A percentile compares a stretch with the other conserved stretches of the same genome.
phyloP scores from a whole-genome alignment of 2,113 vertebrate species.

The Paratilapia polleni region DNA sequence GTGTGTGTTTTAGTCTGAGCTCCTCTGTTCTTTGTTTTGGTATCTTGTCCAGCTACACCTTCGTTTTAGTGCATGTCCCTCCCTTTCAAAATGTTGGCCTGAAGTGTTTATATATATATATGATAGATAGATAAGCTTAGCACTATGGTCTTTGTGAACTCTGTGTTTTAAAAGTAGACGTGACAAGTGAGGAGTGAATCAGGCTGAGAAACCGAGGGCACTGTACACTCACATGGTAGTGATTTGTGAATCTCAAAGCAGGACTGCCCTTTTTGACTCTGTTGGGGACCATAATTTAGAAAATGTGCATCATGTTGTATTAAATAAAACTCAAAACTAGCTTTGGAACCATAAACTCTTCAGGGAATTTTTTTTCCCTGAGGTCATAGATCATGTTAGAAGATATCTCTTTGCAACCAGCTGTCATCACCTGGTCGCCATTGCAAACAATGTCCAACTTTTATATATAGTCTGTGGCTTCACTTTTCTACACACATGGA shows the following conservation, averaged over 20 bases:
- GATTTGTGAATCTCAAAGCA: too few relatives aligned
- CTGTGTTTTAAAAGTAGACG: background rate
- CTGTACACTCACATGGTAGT: too few relatives aligned
- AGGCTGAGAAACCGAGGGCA: too few relatives aligned
- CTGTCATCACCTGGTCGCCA: background rate
- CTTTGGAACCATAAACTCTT: too few relatives aligned
- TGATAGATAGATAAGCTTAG: too few relatives aligned
- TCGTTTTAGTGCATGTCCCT: background rate
- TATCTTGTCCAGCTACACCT: background rate
- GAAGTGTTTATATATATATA: too few relatives aligned
- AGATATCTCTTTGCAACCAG: background rate
- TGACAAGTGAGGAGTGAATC: background rate
- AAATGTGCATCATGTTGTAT: background rate
- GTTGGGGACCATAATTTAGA: too few relatives aligned
- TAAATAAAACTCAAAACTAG: background rate
- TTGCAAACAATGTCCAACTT: background rate
- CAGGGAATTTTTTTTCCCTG: background rate
- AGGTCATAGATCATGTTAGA: background rate
- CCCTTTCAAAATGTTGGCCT: background rate
- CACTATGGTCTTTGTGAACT: background rate
- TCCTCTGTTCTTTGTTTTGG: background rate
- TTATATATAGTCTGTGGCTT: too few relatives aligned
- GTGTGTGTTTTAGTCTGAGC: background rate
- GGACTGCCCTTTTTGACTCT: too few relatives aligned
- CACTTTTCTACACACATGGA: background rate